phyloP scores from a whole-genome alignment of 2,797 vertebrate genomes.

The Phrynocephalus guinanensis region DNA sequence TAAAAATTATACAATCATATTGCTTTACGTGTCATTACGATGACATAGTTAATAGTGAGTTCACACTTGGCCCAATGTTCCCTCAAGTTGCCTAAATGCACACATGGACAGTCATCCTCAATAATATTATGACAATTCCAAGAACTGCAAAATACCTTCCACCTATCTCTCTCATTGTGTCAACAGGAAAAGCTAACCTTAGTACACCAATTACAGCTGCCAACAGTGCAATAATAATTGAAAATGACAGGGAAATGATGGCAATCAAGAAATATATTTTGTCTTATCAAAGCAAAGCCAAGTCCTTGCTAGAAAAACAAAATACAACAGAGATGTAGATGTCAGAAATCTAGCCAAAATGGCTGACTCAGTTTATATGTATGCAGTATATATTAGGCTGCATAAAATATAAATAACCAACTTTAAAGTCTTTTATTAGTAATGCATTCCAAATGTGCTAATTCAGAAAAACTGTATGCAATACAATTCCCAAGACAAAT shows the following conservation, averaged over 20 bases:
- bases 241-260: neutral
- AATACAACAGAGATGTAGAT: neutral
- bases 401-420: conserved; percentile 8
- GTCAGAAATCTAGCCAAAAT: conserved; percentile 2
- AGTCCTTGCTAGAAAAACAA: neutral
- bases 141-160: neutral
- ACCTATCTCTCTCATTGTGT: neutral
- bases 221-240: neutral
- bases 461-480: neutral
- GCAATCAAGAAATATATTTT: conserved; percentile 13
- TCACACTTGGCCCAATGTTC: no score
- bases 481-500: neutral
- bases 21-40: no score
- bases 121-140: neutral
- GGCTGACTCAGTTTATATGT: neutral
- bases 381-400: rapidly evolving
- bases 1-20: no score
- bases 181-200: conserved; percentile 18
- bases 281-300: conserved; percentile 30
- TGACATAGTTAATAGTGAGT: no score
- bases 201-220: neutral
- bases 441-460: no score
- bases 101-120: neutral
- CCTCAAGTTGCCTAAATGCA: neutral
- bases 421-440: no score